Evolutionary conservation across 2,797 vertebrate genomes (phyloP), one percentile per base, ranked within the genome.

Genomic region (Calcarius lapponicus): DNA sequence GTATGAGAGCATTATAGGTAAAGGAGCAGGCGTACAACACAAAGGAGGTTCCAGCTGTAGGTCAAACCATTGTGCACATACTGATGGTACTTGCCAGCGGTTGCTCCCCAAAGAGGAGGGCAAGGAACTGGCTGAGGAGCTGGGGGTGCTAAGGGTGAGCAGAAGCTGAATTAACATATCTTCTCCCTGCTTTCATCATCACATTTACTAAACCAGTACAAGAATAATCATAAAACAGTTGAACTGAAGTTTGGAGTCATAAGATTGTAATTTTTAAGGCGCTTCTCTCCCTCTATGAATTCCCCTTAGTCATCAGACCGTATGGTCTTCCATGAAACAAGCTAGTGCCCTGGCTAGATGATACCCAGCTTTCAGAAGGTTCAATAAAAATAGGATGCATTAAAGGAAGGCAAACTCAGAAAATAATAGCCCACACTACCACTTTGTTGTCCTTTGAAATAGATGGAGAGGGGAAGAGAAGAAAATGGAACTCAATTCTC

Each of bases 381-480:
- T 85, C 67, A 66, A 15, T 69, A 70, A 82, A 69, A 57, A 70
- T 3, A 58, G 18, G 18, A 40, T 22, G 40, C 34, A 80, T 66
- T 79, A 86, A 92, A 91, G 21, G 38, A 90, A 89, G 19, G 9
- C 53, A 89, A 91, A 80, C 3, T 0, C 42, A 74, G 66, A 80
- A 80, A 90, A 78, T 48, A 87, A 61, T 11, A 78, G 24, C 32
- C 64, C 43, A 11, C 16, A 20, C 21, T 80, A 53, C 18, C n/a
- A 58, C 19, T 90, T 78, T 75, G 28, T 47, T 93, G 53, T 70
- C 28, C 78, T 92, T 90, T 92, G 88, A 95, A 91, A 61, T 54
- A 87, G 38, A 45, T 43, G 32, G 56, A 91, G 36, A 65, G 20
- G 10, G 50, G 13, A 71, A 73, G 36, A 88, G 43, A 74, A 90